A percentile compares a stretch with the other conserved stretches of the same genome.
Conservation (phyloP, 2,888 invertebrate genomes). For the Meta bourneti region DNA sequence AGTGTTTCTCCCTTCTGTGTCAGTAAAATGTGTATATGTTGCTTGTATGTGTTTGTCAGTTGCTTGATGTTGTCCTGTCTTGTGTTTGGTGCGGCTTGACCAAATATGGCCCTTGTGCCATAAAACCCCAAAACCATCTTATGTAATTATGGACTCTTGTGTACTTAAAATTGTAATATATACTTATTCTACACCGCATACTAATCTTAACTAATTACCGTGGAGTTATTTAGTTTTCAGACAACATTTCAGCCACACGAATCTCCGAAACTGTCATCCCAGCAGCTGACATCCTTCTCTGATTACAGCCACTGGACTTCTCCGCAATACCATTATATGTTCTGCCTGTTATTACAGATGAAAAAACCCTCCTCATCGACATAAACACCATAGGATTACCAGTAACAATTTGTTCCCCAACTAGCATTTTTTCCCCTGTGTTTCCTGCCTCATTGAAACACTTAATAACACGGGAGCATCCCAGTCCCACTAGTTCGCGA, state of each 20-base stretch:
- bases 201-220: not conserved
- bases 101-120: too few species aligned
- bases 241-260: too few species aligned
- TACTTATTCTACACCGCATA: not conserved
- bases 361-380: not conserved
- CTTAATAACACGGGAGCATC: conserved; percentile 33
- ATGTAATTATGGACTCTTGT: not conserved
- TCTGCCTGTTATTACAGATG: conserved; percentile 13
- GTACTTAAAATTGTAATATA: not conserved
- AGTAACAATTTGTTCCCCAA: not conserved
- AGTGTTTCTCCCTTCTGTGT: too few species aligned
- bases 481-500: conserved; percentile 19
- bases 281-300: not conserved
- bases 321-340: conserved; percentile 13
- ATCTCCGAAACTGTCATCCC: not conserved
- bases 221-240: not conserved
- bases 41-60: too few species aligned
- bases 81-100: too few species aligned
- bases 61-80: too few species aligned
- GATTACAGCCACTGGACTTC: not conserved
- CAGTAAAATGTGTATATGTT: too few species aligned
- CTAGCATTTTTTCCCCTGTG: not conserved
- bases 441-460: conserved; percentile 6
- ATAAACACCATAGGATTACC: conserved; percentile 3
- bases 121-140: not conserved